phyloP scores from a whole-genome alignment of 2,797 vertebrate genomes.

The Anguilla pacifica region DNA sequence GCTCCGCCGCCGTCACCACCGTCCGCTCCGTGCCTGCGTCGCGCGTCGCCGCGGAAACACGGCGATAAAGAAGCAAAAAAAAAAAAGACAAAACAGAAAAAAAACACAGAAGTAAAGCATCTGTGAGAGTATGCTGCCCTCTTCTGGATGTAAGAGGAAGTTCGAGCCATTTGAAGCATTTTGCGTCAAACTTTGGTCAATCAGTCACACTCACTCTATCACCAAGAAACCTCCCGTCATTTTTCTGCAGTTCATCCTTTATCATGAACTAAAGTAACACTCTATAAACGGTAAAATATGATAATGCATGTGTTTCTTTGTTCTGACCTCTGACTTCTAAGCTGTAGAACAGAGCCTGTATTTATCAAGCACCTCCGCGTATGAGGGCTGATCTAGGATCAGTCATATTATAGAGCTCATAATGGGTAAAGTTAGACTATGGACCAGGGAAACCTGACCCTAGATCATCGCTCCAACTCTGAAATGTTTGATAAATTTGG shows the following conservation, averaged over 20 bases:
- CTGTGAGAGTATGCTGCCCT: conserved; percentile 40
- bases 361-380: no score
- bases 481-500: not conserved
- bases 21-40: conserved; percentile 70
- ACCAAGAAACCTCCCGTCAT: not conserved
- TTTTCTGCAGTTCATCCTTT: not conserved
- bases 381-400: no score
- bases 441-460: not conserved
- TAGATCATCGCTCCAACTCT: not conserved
- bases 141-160: conserved; percentile 35
- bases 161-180: not conserved
- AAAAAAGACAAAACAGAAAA: no score
- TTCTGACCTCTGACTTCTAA: no score
- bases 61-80: not conserved
- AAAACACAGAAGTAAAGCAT: not conserved
- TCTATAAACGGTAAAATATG: not conserved
- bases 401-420: not conserved
- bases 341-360: no score
- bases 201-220: not conserved
- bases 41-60: not conserved
- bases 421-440: not conserved
- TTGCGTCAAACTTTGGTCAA: not conserved
- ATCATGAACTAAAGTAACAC: not conserved
- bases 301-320: not conserved
- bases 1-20: conserved; percentile 63